Percentiles rank a stretch among this genome's conserved stretches.
phyloP scores from a whole-genome alignment of 2,888 invertebrate genomes.

The Hymenopus coronatus region DNA sequence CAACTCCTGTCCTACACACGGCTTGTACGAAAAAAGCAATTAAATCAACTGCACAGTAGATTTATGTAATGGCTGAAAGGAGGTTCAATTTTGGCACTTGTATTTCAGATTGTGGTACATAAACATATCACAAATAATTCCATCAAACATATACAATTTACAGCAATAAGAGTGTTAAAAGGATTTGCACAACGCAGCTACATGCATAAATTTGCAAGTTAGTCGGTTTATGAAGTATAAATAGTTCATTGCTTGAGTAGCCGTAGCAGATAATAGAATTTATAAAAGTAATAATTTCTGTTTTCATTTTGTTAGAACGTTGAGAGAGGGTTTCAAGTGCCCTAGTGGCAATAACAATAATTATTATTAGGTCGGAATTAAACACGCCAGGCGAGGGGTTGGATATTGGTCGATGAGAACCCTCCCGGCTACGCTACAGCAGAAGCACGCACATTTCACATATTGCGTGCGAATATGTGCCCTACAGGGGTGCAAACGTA shows the following conservation, averaged over 20 bases:
- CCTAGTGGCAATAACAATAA: not conserved
- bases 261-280: not conserved
- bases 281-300: not conserved
- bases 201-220: not conserved
- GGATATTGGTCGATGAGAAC: not conserved
- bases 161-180: not conserved
- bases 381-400: not conserved
- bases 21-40: too few species aligned
- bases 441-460: not conserved
- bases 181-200: not conserved
- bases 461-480: not conserved
- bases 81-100: too few species aligned
- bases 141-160: not conserved
- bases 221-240: not conserved
- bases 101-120: too few species aligned
- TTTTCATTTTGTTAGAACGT: not conserved
- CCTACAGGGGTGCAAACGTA: not conserved
- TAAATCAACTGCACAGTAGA: too few species aligned
- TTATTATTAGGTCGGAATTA: not conserved
- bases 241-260: not conserved
- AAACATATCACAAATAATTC: too few species aligned
- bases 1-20: too few species aligned
- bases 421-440: not conserved
- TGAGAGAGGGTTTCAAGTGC: not conserved
- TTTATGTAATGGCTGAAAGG: too few species aligned